Percentiles rank a stretch among this genome's conserved stretches.
These are phyloP conservation scores for Brachyhypopomus occidentalis DNA, from an alignment of 2,113 vertebrate species.

Conservation along the genomic window DNA sequence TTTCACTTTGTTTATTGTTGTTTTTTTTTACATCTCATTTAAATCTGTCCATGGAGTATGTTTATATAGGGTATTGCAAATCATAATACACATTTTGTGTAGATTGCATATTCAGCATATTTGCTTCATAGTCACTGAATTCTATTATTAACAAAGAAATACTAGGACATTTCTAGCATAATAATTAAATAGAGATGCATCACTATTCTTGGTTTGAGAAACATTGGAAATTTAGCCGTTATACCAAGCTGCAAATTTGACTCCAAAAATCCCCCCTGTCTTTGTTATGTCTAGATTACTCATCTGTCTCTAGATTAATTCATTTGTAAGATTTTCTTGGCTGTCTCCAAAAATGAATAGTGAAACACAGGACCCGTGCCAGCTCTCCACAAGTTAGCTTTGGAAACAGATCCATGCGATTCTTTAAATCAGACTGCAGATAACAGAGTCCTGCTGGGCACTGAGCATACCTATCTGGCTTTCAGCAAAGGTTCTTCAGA, in stretches of 20 bases:
- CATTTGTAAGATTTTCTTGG: not conserved
- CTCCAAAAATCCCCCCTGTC: not conserved
- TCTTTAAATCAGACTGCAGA: not conserved
- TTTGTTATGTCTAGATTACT: not conserved
- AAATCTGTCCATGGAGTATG: not conserved
- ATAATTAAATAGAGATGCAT: not conserved
- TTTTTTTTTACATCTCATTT: not conserved
- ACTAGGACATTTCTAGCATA: not conserved
- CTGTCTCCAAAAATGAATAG: not conserved
- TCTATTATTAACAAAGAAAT: not conserved
- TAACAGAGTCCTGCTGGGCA: not conserved
- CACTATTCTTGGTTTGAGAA: not conserved
- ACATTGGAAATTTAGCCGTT: no score
- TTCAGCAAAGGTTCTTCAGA: not conserved
- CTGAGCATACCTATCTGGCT: not conserved
- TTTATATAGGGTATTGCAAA: not conserved
- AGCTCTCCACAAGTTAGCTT: not conserved
- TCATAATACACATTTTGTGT: no score
- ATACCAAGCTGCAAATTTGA: not conserved
- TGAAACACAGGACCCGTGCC: not conserved
- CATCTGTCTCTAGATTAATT: not conserved
- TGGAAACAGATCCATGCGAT: slow-evolving; percentile 2
- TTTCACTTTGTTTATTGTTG: not conserved
- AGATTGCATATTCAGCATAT: not conserved
- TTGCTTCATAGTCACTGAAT: not conserved